phyloP scores from a whole-genome alignment of 2,113 vertebrate genomes.

The Grallaria varia region DNA sequence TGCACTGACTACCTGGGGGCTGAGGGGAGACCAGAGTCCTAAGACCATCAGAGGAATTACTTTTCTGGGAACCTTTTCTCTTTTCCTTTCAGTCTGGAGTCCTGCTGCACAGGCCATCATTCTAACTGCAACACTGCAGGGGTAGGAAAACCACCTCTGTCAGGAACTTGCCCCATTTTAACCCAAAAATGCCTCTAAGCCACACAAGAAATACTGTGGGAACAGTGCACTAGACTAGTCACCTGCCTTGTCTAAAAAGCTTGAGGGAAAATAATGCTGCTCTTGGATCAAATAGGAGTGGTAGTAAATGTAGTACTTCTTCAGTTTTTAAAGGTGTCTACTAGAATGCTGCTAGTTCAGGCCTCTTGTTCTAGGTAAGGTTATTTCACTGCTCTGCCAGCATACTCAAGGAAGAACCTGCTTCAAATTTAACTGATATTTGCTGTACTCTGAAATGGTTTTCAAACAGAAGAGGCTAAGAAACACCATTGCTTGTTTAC shows the following conservation, averaged over 20 bases:
- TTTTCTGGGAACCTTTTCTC: not conserved
- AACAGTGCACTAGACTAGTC: not conserved
- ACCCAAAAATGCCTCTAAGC: not conserved
- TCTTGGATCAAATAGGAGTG: not conserved
- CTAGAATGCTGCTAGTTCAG: not conserved
- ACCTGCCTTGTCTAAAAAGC: not conserved
- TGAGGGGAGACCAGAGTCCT: not conserved
- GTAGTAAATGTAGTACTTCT: not conserved
- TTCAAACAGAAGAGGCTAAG: not conserved
- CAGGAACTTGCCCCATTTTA: not conserved
- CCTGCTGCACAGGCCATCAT: too few relatives aligned
- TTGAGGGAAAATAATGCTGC: not conserved
- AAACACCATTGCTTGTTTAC: not conserved
- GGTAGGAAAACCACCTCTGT: not conserved
- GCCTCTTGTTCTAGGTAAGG: not conserved
- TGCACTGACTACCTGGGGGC: not conserved
- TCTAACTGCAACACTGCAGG: not conserved
- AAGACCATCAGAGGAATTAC: not conserved
- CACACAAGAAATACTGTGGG: not conserved
- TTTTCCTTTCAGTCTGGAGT: not conserved
- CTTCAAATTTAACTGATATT: not conserved
- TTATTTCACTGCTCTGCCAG: not conserved
- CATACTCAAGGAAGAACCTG: not conserved
- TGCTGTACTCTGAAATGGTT: not conserved
- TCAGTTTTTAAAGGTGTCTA: not conserved